These are phyloP conservation scores for Petaurus breviceps DNA, from an alignment of 2,113 vertebrate genomes.

Conservation along the genomic window DNA sequence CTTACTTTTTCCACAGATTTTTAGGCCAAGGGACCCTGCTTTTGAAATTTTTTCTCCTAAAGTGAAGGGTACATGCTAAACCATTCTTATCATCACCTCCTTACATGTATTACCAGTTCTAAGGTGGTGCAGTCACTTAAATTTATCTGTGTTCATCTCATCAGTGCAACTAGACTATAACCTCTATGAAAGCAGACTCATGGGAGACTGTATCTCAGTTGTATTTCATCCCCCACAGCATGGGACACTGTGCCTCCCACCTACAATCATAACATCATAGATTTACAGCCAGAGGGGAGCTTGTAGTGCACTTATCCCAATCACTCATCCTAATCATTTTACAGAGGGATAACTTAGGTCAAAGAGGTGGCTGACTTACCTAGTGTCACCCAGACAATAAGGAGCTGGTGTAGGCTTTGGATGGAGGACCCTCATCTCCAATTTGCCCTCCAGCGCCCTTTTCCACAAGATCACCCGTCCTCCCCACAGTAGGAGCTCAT, in stretches of 20 bases:
- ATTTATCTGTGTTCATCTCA: neutral
- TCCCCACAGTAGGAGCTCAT: neutral
- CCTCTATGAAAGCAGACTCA: neutral
- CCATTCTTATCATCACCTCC: neutral
- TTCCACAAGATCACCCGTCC: neutral
- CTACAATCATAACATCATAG: neutral
- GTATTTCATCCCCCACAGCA: neutral
- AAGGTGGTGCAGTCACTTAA: neutral
- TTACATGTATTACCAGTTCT: neutral
- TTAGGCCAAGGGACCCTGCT: neutral
- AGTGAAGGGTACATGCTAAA: neutral
- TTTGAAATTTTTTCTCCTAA: neutral
- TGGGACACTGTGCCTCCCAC: neutral
- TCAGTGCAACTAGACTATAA: neutral
- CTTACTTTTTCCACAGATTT: neutral
- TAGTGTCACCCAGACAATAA: neutral
- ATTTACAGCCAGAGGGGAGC: neutral
- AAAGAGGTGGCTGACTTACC: neutral
- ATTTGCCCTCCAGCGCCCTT: neutral
- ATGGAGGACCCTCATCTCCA: neutral
- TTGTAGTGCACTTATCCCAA: neutral
- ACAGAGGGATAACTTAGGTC: neutral
- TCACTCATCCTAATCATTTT: neutral
- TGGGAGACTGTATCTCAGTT: neutral
- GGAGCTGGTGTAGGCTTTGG: neutral